These are phyloP conservation scores for Isurus oxyrinchus DNA, from an alignment of 2,113 vertebrate genomes.

Conservation along the genomic window DNA sequence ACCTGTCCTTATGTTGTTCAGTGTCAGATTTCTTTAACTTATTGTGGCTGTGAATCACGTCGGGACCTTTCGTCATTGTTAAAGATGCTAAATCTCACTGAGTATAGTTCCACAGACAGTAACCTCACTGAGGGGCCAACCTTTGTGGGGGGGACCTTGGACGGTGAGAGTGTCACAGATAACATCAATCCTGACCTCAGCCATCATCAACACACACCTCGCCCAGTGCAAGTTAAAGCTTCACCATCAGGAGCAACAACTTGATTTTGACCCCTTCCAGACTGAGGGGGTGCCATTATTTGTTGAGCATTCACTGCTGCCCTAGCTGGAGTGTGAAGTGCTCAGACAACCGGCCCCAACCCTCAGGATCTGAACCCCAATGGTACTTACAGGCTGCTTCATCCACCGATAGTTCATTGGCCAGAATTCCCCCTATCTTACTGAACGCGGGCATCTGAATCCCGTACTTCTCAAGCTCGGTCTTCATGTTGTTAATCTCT, in stretches of 20 bases:
- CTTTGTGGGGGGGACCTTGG: not conserved
- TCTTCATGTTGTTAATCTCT: slow-evolving; percentile 98
- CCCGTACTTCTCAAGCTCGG: slow-evolving; percentile 93
- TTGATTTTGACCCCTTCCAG: not conserved
- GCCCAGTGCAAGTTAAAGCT: not conserved
- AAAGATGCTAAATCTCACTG: not conserved
- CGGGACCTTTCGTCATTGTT: not conserved
- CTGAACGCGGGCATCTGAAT: slow-evolving; percentile 99
- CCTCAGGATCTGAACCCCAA: not conserved
- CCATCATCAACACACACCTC: not conserved
- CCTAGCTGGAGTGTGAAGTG: not conserved
- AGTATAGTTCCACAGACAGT: not conserved
- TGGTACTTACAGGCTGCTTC: slow-evolving; percentile 82
- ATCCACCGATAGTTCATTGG: slow-evolving; percentile 92
- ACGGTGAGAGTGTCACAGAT: not conserved
- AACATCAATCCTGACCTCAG: not conserved
- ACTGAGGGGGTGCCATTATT: not conserved
- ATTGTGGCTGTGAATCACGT: not conserved
- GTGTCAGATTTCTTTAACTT: not conserved
- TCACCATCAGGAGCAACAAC: not conserved
- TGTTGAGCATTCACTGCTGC: not conserved
- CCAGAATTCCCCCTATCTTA: slow-evolving; percentile 96
- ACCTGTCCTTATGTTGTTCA: not conserved
- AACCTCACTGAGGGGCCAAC: not conserved
- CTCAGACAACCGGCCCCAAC: not conserved